These are phyloP conservation scores for Sminthopsis crassicaudata DNA, from an alignment of 2,113 vertebrate genomes.

Conservation along the genomic window DNA sequence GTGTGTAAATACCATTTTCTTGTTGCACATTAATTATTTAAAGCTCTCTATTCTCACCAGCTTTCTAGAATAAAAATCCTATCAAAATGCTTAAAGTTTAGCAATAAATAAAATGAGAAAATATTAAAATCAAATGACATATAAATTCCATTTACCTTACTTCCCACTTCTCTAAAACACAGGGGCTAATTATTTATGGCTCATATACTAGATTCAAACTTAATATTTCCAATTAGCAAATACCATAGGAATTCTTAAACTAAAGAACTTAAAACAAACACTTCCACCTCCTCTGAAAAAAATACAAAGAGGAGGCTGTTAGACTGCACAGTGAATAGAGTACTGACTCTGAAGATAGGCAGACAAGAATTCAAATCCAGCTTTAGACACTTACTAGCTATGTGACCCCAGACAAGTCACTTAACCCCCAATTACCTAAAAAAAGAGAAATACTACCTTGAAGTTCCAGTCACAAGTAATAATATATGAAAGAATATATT, in stretches of 20 bases:
- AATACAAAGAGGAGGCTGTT: not conserved
- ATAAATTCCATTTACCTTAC: constrained; percentile 40
- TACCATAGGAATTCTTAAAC: not conserved
- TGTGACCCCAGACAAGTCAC: not conserved
- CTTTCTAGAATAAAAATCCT: constrained; percentile 35
- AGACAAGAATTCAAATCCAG: not conserved
- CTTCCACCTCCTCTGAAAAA: not conserved
- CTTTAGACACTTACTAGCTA: too few relatives aligned
- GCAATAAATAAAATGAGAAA: constrained; percentile 48
- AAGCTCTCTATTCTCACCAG: constrained; percentile 25
- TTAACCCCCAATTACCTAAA: not conserved
- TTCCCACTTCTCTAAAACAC: not conserved
- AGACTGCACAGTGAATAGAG: not conserved
- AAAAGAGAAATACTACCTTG: constrained; percentile 16
- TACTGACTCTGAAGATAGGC: not conserved
- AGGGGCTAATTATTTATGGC: not conserved
- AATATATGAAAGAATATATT: constrained; percentile 24
- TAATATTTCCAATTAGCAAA: not conserved
- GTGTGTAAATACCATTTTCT: too few relatives aligned
- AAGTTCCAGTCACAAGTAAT: constrained; percentile 36
- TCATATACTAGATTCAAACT: constrained; percentile 32
- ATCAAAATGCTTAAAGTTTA: constrained; percentile 32
- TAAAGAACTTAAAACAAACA: not conserved
- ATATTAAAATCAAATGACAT: constrained; percentile 46
- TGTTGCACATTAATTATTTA: too few relatives aligned